Conservation (phyloP, 2,113 vertebrate genomes). For the Miniopterus natalensis region DNA sequence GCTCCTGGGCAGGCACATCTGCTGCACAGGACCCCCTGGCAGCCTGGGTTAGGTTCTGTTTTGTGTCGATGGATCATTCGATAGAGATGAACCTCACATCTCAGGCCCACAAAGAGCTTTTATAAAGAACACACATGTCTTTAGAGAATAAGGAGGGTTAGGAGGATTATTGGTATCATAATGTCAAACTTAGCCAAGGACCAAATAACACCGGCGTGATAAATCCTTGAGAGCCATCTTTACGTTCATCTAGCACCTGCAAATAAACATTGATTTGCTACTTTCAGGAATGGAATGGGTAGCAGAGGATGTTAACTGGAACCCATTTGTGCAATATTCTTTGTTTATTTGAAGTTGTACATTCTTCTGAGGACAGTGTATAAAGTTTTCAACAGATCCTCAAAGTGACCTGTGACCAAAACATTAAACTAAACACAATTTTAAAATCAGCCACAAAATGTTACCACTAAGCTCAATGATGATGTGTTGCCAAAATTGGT, state of each 20-base stretch:
- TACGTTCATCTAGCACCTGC: neutral
- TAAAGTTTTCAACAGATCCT: neutral
- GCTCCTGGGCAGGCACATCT: neutral
- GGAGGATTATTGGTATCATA: conserved; percentile 45
- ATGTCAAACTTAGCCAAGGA: conserved; percentile 31
- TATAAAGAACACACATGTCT: conserved; percentile 10
- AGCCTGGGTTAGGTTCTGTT: neutral
- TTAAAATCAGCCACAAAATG: conserved; percentile 8
- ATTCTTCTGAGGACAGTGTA: neutral
- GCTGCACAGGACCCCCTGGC: neutral
- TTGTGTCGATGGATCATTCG: neutral
- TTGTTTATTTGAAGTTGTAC: neutral
- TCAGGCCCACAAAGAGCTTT: neutral
- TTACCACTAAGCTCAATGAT: neutral
- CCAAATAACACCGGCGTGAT: neutral
- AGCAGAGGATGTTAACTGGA: neutral
- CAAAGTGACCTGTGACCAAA: conserved; percentile 45
- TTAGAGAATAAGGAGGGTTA: conserved; percentile 32
- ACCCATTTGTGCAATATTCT: neutral
- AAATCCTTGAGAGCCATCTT: neutral
- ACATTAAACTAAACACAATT: conserved; percentile 46
- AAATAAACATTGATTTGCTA: neutral
- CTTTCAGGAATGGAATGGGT: neutral
- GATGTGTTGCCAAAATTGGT: neutral
- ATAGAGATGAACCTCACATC: neutral